Percentiles rank a stretch among this genome's conserved stretches.
phyloP scores from a whole-genome alignment of 2,888 invertebrate species.

The Oxycera nigricornis region DNA sequence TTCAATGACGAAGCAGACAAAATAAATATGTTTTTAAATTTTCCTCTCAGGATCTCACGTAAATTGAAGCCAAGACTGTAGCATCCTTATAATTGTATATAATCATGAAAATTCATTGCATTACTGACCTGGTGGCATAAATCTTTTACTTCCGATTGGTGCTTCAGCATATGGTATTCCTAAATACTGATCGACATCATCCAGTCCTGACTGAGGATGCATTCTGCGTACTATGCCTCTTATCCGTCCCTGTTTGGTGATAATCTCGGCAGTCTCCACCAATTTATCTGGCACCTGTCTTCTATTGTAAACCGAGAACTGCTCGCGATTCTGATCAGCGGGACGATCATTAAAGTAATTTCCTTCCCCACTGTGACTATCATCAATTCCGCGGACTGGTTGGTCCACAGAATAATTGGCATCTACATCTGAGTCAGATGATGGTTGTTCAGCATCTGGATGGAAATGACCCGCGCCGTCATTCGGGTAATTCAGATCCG shows the following conservation, averaged over 20 bases:
- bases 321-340: conserved; percentile 44
- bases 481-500: conserved; percentile 16
- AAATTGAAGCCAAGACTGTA: too few species aligned
- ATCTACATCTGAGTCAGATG: conserved; percentile 3
- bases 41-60: too few species aligned
- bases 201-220: conserved; percentile 67
- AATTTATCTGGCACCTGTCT: conserved; percentile 57
- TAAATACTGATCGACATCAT: conserved; percentile 75
- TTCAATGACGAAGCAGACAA: too few species aligned
- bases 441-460: not conserved
- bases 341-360: conserved; percentile 46
- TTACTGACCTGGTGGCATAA: conserved; percentile 83
- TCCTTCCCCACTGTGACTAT: not conserved
- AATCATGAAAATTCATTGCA: too few species aligned
- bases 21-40: too few species aligned
- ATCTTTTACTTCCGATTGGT: conserved; percentile 75
- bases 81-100: too few species aligned
- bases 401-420: conserved; percentile 35
- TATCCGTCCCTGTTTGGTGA: conserved; percentile 72
- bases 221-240: conserved; percentile 73
- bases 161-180: conserved; percentile 85
- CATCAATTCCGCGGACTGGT: conserved; percentile 9
- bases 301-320: conserved; percentile 49
- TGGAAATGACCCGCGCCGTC: conserved; percentile 34
- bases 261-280: conserved; percentile 68